A percentile compares a stretch with the other conserved stretches of the same genome.
Conservation (phyloP, 2,888 invertebrate species). For the Orthosia gothica region DNA sequence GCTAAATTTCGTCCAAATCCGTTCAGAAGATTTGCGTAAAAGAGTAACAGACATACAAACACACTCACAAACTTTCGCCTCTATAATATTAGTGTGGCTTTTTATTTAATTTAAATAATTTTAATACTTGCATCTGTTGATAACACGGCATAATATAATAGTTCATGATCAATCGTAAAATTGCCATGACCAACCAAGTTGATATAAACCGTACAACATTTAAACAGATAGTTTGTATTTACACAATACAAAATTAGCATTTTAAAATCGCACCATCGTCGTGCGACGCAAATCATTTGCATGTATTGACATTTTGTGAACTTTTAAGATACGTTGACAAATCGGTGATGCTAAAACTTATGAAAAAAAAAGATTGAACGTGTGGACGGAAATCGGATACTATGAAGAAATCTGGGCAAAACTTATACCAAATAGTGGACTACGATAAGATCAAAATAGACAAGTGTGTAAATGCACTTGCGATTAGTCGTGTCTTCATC, state of each 20-base stretch:
- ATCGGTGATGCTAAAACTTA: constrained; percentile 1
- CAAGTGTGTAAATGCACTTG: too few species aligned
- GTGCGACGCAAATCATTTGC: constrained; percentile 49
- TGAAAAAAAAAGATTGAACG: background rate
- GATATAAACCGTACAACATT: constrained; percentile 30
- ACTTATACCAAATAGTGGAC: background rate
- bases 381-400: background rate
- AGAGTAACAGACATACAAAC: too few species aligned
- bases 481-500: background rate
- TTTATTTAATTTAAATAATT: too few species aligned
- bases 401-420: background rate
- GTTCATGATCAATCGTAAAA: constrained; percentile 12
- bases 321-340: constrained; percentile 30
- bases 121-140: background rate
- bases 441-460: background rate
- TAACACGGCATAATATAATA: background rate
- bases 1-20: too few species aligned
- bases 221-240: constrained; percentile 15
- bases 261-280: constrained; percentile 45
- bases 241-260: constrained; percentile 54
- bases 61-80: too few species aligned
- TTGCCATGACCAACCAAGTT: constrained; percentile 9
- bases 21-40: too few species aligned
- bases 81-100: too few species aligned
- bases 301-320: constrained; percentile 62